A percentile compares a stretch with the other conserved stretches of the same genome.
phyloP scores from a whole-genome alignment of 2,113 vertebrate genomes.

The Saccopteryx leptura region DNA sequence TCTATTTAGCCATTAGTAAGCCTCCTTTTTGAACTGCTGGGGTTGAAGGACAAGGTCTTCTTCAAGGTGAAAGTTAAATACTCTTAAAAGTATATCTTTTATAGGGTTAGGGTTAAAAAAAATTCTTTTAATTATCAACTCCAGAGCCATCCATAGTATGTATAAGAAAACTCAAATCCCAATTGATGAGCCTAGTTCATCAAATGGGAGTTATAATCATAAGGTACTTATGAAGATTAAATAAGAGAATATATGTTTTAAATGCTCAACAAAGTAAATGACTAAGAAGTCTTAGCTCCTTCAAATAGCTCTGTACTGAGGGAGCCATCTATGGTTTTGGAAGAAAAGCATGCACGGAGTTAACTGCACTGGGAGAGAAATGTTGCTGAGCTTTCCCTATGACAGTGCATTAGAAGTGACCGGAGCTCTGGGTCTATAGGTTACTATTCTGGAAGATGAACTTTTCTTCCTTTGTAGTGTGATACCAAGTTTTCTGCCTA shows the following conservation, averaged over 20 bases:
- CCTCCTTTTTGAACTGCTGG: background rate
- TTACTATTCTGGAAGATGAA: background rate
- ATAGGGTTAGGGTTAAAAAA: too few species aligned
- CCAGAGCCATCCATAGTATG: background rate
- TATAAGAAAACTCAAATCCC: background rate
- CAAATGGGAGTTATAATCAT: background rate
- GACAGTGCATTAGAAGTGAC: too few species aligned
- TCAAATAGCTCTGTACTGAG: background rate
- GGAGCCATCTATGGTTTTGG: background rate
- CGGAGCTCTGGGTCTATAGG: background rate
- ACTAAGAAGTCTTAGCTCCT: background rate
- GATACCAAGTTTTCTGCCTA: background rate
- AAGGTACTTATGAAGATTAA: background rate
- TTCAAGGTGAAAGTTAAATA: constrained; percentile 31
- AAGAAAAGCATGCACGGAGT: background rate
- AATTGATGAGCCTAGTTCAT: background rate
- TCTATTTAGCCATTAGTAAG: background rate
- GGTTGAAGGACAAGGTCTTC: constrained; percentile 10
- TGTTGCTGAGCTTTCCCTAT: background rate
- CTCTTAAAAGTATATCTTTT: background rate
- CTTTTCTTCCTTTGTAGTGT: background rate
- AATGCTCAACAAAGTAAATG: background rate
- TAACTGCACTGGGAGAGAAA: background rate
- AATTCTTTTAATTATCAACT: background rate
- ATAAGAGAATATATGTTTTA: background rate